Conservation (phyloP, 2,797 vertebrate species). For the Eulemur rubriventer region DNA sequence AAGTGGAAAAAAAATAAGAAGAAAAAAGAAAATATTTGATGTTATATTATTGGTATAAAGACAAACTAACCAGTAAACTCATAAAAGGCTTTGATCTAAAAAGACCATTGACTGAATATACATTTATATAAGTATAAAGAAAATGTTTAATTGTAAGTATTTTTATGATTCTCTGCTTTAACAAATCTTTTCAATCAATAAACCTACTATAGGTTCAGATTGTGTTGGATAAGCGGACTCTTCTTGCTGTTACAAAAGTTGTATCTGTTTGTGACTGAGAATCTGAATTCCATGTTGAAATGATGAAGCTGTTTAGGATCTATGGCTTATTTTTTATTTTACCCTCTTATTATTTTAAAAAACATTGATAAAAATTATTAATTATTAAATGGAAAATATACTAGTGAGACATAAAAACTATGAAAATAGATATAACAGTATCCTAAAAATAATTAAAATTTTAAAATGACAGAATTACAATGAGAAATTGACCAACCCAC, state of each 20-base stretch:
- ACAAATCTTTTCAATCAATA: background rate
- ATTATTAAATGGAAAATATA: background rate
- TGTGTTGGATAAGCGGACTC: background rate
- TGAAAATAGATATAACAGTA: background rate
- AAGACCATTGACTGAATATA: background rate
- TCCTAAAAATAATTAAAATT: background rate
- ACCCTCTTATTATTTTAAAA: background rate
- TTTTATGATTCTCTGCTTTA: background rate
- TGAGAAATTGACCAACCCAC: background rate
- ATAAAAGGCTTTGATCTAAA: background rate
- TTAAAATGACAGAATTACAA: background rate
- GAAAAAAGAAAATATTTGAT: background rate
- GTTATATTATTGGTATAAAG: background rate
- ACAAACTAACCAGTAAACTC: background rate
- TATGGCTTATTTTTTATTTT: background rate
- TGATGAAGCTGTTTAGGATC: background rate
- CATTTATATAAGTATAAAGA: background rate
- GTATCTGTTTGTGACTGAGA: background rate
- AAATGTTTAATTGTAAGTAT: background rate
- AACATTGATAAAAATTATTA: background rate
- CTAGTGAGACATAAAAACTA: background rate
- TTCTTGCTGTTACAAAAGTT: background rate
- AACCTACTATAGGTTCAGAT: background rate
- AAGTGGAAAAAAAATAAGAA: background rate
- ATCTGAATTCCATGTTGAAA: conserved; percentile 1